A percentile compares a stretch with the other conserved stretches of the same genome.
These are phyloP conservation scores for Cantharis lateralis DNA, from an alignment of 2,888 invertebrate genomes.

Conservation along the genomic window DNA sequence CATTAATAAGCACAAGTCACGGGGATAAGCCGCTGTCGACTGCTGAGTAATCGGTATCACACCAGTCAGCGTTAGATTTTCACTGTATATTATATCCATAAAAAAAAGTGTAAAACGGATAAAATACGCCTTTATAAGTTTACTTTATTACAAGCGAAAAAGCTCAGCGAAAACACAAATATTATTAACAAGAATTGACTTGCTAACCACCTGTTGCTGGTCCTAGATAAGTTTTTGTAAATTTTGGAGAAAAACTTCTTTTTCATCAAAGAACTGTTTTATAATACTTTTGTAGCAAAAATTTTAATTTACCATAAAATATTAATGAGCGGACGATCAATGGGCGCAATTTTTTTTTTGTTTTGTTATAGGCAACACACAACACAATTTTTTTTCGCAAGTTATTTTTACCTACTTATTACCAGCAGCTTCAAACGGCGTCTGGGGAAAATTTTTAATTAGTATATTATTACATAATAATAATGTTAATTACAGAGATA, in stretches of 20 bases:
- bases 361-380: background rate
- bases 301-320: background rate
- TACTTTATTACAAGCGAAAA: background rate
- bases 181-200: background rate
- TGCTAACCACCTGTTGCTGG: background rate
- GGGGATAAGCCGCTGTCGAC: background rate
- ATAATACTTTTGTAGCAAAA: too few relatives aligned
- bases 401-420: too few relatives aligned
- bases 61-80: background rate
- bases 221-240: background rate
- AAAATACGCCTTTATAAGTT: background rate
- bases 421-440: too few relatives aligned
- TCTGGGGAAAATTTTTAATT: too few relatives aligned
- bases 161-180: background rate
- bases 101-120: background rate
- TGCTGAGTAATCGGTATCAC: background rate
- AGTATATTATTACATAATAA: background rate
- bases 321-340: background rate
- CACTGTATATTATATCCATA: too few relatives aligned
- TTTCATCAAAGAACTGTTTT: too few relatives aligned
- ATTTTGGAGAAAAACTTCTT: background rate
- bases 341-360: constrained; percentile 1
- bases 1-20: background rate
- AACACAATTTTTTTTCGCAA: background rate
- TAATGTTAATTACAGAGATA: background rate